Conservation (phyloP, 2,888 invertebrate genomes). For the Cistogaster globosa region DNA sequence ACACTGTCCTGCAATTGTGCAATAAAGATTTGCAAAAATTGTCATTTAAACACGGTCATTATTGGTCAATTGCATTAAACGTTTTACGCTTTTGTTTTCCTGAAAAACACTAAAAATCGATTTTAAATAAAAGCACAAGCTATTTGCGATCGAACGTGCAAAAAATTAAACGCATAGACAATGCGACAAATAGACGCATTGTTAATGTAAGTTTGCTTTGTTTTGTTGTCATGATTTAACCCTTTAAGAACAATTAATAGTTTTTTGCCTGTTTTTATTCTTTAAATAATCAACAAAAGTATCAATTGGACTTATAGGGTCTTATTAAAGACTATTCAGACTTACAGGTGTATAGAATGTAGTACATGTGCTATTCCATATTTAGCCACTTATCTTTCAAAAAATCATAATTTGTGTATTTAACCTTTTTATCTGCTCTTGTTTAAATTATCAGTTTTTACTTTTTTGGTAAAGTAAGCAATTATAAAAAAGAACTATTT, state of each 20-base stretch:
- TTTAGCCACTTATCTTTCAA: no score
- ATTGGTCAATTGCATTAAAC: conserved; percentile 70
- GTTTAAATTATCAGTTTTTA: no score
- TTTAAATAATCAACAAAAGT: no score
- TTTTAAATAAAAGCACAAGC: conserved; percentile 52
- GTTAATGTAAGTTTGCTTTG: conserved; percentile 1
- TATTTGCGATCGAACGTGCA: conserved; percentile 2
- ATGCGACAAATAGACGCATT: conserved; percentile 68
- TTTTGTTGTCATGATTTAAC: conserved; percentile 30
- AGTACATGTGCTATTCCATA: no score
- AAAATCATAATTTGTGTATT: no score
- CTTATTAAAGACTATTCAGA: no score
- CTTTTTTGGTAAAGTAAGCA: no score
- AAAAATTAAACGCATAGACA: conserved; percentile 49
- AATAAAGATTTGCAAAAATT: conserved; percentile 81
- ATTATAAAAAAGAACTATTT: no score
- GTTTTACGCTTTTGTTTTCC: conserved; percentile 53
- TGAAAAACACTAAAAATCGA: conserved; percentile 31
- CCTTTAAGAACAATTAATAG: neutral
- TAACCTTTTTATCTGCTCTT: no score
- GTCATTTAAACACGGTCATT: conserved; percentile 76
- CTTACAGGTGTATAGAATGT: no score
- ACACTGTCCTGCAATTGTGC: conserved; percentile 74
- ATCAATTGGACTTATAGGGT: no score
- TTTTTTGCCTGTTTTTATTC: no score